Conservation (phyloP, 2,888 invertebrate genomes). For the Zeuzera pyrina region DNA sequence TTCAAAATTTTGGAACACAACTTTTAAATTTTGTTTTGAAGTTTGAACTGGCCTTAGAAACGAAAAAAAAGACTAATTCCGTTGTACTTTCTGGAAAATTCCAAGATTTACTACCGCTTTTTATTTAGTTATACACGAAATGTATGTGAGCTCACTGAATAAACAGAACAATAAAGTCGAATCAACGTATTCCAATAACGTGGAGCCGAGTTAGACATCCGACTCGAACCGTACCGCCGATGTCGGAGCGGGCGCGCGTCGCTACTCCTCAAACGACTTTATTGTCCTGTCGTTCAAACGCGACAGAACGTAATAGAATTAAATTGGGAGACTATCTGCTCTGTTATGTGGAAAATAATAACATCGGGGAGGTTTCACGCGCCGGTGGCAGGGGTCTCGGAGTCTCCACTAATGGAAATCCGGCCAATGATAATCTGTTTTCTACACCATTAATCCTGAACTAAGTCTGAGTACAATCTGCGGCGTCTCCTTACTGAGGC, state of each 20-base stretch:
- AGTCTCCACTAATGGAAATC: conserved; percentile 57
- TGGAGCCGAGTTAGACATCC: not conserved
- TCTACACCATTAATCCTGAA: conserved; percentile 74
- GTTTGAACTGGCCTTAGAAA: too few species aligned
- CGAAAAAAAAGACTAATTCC: too few species aligned
- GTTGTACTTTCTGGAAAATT: too few species aligned
- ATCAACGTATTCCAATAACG: conserved; percentile 30
- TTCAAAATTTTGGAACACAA: too few species aligned
- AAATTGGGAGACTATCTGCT: conserved; percentile 65
- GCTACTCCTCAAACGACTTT: conserved; percentile 54
- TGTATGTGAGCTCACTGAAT: too few species aligned
- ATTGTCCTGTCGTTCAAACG: conserved; percentile 66
- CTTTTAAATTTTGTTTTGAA: too few species aligned
- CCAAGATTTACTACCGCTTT: too few species aligned
- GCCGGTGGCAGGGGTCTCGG: conserved; percentile 65
- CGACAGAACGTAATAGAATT: conserved; percentile 71
- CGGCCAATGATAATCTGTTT: conserved; percentile 74
- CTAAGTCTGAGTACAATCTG: conserved; percentile 71
- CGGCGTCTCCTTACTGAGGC: conserved; percentile 63
- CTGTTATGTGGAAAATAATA: conserved; percentile 72
- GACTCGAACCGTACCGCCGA: too few species aligned
- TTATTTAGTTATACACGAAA: too few species aligned
- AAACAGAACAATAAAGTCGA: conserved; percentile 29
- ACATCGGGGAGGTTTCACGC: conserved; percentile 67
- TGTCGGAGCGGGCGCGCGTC: conserved; percentile 20